Evolutionary conservation across 2,113 vertebrate species (phyloP).

Genomic region (Danio rerio): DNA sequence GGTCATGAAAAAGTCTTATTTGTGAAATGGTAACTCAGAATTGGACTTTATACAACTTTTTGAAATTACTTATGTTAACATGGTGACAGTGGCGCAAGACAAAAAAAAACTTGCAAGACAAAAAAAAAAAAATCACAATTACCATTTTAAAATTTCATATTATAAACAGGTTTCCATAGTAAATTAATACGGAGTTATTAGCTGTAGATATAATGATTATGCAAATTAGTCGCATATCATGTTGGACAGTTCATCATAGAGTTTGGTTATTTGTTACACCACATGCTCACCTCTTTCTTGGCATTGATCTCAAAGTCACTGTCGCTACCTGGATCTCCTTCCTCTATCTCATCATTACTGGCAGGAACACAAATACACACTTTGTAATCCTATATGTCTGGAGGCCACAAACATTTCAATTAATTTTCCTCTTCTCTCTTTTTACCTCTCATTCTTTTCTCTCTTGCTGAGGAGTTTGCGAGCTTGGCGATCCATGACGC

Average conservation of each 20-base stretch:
- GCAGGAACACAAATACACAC: slow-evolving; percentile 7
- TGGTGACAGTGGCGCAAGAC: no score
- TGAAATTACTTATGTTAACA: no score
- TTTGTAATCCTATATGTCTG: neutral
- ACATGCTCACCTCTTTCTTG: slow-evolving; percentile 84
- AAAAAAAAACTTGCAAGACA: no score
- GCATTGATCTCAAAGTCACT: slow-evolving; percentile 84
- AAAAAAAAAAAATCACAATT: no score
- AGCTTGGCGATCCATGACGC: slow-evolving; percentile 92
- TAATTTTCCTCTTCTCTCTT: neutral
- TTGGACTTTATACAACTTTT: no score
- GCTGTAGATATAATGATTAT: neutral
- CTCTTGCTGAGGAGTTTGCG: slow-evolving; percentile 84
- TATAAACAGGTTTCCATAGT: no score
- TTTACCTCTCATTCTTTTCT: slow-evolving; percentile 87
- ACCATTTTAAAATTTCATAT: no score
- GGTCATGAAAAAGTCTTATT: no score
- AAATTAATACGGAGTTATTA: neutral
- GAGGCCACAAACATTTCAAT: neutral
- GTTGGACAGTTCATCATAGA: neutral
- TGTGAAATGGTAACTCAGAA: no score
- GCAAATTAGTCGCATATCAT: neutral
- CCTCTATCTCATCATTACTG: slow-evolving; percentile 85
- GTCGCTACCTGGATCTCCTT: slow-evolving; percentile 82
- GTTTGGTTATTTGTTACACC: neutral